phyloP scores from a whole-genome alignment of 2,113 vertebrate genomes.

The Hippocampus abdominalis region DNA sequence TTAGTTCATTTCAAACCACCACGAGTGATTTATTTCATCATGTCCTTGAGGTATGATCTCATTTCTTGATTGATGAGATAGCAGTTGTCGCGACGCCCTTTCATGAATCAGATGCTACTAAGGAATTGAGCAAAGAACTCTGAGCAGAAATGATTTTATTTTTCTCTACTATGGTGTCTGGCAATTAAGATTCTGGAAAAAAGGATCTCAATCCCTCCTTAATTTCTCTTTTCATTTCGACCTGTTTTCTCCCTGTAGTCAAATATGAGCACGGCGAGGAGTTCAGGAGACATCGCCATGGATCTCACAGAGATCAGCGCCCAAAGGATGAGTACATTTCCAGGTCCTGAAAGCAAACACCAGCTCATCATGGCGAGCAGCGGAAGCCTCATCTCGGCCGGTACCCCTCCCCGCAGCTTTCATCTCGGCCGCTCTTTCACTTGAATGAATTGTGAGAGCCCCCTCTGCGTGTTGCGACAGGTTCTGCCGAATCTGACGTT shows the following conservation, averaged over 20 bases:
- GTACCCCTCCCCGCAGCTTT: slow-evolving; percentile 58
- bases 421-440: slow-evolving; percentile 8
- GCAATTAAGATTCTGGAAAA: too few species aligned
- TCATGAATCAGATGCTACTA: too few species aligned
- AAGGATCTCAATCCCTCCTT: neutral
- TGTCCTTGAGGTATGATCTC: too few species aligned
- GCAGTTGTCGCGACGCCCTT: too few species aligned
- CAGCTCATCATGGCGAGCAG: slow-evolving; percentile 94
- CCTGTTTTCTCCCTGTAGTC: slow-evolving; percentile 66
- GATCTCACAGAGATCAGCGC: slow-evolving; percentile 84
- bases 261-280: slow-evolving; percentile 87
- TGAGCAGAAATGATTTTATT: too few species aligned
- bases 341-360: slow-evolving; percentile 80
- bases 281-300: slow-evolving; percentile 89
- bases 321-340: slow-evolving; percentile 78
- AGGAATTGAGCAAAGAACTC: too few species aligned
- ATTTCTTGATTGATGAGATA: too few species aligned
- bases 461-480: slow-evolving; percentile 60
- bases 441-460: neutral
- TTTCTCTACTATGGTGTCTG: too few species aligned
- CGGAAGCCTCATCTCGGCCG: slow-evolving; percentile 91
- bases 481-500: slow-evolving; percentile 88
- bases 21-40: too few species aligned
- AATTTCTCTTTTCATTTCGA: neutral
- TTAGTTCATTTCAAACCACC: too few species aligned